phyloP scores from a whole-genome alignment of 2,797 vertebrate genomes.

The Vultur gryphus region DNA sequence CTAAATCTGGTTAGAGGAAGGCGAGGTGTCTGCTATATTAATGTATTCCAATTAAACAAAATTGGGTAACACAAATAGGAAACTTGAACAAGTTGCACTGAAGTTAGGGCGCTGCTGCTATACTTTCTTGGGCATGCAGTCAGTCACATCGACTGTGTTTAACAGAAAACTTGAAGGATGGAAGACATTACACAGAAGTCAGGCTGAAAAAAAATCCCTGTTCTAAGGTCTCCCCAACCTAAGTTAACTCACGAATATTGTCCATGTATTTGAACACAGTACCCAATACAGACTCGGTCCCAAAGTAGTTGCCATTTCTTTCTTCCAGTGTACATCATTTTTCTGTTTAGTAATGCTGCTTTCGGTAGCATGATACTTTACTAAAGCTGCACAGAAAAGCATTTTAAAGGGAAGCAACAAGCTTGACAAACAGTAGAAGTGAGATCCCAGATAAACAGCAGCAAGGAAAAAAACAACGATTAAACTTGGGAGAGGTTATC shows the following conservation, averaged over 20 bases:
- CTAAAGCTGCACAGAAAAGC: not conserved
- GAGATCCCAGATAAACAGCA: not conserved
- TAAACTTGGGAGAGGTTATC: not conserved
- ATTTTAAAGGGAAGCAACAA: not conserved
- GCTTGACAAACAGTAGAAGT: not conserved
- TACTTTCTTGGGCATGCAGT: not conserved
- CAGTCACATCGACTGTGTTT: not conserved
- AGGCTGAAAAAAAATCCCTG: not conserved
- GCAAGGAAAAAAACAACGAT: not conserved
- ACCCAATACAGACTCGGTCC: not conserved
- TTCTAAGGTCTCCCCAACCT: not conserved
- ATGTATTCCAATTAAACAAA: constrained; percentile 24
- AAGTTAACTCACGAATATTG: not conserved
- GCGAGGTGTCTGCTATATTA: constrained; percentile 15
- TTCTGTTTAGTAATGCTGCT: not conserved
- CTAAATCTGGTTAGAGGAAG: constrained; percentile 43
- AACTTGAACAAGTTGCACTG: not conserved
- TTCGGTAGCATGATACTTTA: not conserved
- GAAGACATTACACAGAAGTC: not conserved
- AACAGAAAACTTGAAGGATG: not conserved
- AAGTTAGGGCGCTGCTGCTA: not conserved
- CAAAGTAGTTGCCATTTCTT: not conserved
- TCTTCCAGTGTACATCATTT: not conserved
- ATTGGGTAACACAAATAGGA: not conserved
- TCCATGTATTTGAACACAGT: not conserved